Conservation (phyloP, 2,888 invertebrate genomes). For the Steinernema hermaphroditum region DNA sequence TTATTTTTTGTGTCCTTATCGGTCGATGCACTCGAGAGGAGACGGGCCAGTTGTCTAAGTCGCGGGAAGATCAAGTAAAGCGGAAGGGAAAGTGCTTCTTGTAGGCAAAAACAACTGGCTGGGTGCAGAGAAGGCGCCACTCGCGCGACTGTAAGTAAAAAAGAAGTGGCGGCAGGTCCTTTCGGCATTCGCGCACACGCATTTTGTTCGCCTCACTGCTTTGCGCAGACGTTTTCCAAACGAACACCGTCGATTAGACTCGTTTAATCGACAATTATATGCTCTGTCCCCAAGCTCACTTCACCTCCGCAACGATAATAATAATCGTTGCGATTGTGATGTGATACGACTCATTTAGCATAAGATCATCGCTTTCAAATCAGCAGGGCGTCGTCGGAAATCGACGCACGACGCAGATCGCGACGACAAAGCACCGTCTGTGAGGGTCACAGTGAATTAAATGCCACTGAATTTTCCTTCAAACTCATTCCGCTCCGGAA, state of each 20-base stretch:
- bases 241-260: conserved; percentile 26
- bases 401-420: too few species aligned
- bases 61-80: not conserved
- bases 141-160: conserved; percentile 3
- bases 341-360: conserved; percentile 25
- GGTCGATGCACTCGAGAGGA: not conserved
- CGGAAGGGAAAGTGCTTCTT: not conserved
- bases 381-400: too few species aligned
- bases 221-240: conserved; percentile 18
- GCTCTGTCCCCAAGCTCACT: conserved; percentile 10
- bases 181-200: conserved; percentile 6
- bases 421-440: too few species aligned
- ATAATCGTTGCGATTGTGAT: conserved; percentile 16
- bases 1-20: not conserved
- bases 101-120: not conserved
- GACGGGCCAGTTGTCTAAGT: not conserved
- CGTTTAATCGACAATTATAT: conserved; percentile 27
- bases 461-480: too few species aligned
- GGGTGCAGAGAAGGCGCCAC: not conserved
- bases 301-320: conserved; percentile 29
- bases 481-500: too few species aligned
- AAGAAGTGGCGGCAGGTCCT: not conserved
- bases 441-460: too few species aligned
- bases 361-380: conserved; percentile 4
- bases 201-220: not conserved